phyloP scores from a whole-genome alignment of 2,113 vertebrate species.

The Ahaetulla prasina region DNA sequence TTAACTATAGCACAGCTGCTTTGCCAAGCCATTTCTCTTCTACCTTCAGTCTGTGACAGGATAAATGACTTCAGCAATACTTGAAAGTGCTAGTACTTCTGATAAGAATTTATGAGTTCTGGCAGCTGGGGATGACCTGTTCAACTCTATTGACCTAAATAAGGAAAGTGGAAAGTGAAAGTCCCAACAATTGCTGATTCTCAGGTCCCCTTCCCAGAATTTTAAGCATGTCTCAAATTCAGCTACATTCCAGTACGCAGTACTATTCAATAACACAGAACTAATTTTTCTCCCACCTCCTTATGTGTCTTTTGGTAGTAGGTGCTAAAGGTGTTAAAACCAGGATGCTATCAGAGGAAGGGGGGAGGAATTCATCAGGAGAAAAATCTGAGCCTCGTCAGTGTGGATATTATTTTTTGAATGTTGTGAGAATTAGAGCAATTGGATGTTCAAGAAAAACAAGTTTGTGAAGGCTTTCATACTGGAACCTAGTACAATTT shows the following conservation, averaged over 20 bases:
- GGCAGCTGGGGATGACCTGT: conserved; percentile 41
- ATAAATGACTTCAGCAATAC: conserved; percentile 25
- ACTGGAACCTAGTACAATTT: conserved; percentile 23
- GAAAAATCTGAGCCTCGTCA: not conserved
- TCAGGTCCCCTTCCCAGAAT: not conserved
- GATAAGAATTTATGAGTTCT: conserved; percentile 44
- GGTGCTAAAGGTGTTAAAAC: conserved; percentile 8
- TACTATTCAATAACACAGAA: not conserved
- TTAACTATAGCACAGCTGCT: conserved; percentile 10
- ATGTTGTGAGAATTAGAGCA: not conserved
- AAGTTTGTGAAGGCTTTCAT: not conserved
- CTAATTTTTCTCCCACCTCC: not conserved
- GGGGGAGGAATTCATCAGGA: not conserved
- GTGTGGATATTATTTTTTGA: not conserved
- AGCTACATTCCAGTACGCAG: conserved; percentile 18
- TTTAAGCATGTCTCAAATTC: conserved; percentile 19
- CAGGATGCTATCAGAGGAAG: not conserved
- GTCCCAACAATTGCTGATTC: conserved; percentile 18
- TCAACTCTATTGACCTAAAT: conserved; percentile 36
- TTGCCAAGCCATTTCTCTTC: conserved; percentile 2
- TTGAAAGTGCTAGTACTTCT: conserved; percentile 24
- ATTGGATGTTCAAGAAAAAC: conserved; percentile 14
- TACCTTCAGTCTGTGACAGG: conserved; percentile 24
- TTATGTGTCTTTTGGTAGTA: not conserved
- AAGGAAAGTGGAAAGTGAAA: conserved; percentile 34